Conservation (phyloP, 2,113 vertebrate species). For the Mesocricetus auratus region DNA sequence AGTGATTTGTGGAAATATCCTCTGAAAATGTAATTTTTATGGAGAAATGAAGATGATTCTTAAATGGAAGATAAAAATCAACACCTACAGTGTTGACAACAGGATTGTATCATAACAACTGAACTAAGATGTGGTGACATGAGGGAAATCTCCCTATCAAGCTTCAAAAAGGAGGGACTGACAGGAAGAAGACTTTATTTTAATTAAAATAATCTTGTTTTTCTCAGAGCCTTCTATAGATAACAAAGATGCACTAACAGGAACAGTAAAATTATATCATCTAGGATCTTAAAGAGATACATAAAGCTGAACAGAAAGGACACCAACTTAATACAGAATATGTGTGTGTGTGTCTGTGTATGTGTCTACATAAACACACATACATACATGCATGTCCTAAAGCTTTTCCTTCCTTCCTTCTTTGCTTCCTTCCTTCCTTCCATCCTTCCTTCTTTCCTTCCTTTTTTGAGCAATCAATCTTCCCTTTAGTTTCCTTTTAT, state of each 20-base stretch:
- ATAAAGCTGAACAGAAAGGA: not conserved
- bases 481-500: not conserved
- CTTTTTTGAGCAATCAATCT: not conserved
- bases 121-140: not conserved
- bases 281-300: not conserved
- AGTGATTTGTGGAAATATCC: not conserved
- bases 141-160: not conserved
- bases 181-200: not conserved
- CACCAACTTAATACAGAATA: not conserved
- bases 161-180: too few relatives aligned
- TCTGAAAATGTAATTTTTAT: not conserved
- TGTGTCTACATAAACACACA: not conserved
- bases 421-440: not conserved
- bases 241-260: not conserved
- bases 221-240: not conserved
- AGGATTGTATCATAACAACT: rapidly evolving
- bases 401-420: not conserved
- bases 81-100: not conserved
- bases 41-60: not conserved
- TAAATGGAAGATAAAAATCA: not conserved
- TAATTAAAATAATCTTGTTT: not conserved
- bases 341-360: not conserved
- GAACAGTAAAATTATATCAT: not conserved
- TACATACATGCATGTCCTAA: not conserved
- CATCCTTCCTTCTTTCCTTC: not conserved